A percentile compares a stretch with the other conserved stretches of the same genome.
Evolutionary conservation across 2,113 vertebrate genomes (phyloP).

Genomic region (Larimichthys crocea): DNA sequence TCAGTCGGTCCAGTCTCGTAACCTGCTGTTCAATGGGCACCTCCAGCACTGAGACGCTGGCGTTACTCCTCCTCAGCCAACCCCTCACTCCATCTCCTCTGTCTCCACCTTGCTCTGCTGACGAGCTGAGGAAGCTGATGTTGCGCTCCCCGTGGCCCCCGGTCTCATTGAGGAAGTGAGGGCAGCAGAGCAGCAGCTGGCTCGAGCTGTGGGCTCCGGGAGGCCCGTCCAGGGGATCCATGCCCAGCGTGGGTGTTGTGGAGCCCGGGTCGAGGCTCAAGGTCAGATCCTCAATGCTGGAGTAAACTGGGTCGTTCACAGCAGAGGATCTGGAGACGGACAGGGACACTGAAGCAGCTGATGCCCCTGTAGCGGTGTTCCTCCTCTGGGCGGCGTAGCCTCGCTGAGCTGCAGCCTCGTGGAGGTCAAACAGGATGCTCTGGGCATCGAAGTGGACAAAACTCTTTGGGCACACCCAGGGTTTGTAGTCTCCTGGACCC

Average conservation of each 20-base stretch:
- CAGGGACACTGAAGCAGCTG: conserved; percentile 87
- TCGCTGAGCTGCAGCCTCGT: conserved; percentile 83
- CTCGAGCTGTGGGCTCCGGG: conserved; percentile 78
- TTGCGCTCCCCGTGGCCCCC: conserved; percentile 88
- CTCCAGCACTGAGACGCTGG: conserved; percentile 91
- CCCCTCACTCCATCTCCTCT: conserved; percentile 56
- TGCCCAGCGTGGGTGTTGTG: conserved; percentile 63
- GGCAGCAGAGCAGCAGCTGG: conserved; percentile 91
- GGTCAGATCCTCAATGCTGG: conserved; percentile 89
- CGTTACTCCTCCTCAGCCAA: conserved; percentile 86
- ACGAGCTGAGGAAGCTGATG: conserved; percentile 89
- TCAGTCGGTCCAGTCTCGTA: conserved; percentile 82
- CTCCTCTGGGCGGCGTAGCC: conserved; percentile 82
- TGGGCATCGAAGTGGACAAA: conserved; percentile 94
- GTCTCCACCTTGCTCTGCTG: conserved; percentile 66
- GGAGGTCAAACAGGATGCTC: conserved; percentile 92
- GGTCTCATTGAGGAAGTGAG: conserved; percentile 93
- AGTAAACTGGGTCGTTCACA: conserved; percentile 82
- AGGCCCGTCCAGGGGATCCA: conserved; percentile 82
- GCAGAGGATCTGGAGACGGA: conserved; percentile 71
- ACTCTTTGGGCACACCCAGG: conserved; percentile 90
- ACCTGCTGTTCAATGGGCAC: conserved; percentile 86
- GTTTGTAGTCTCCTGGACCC: conserved; percentile 66
- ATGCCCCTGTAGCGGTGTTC: conserved; percentile 93
- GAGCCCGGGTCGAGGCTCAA: conserved; percentile 52